These are phyloP conservation scores for Diarsia dahlii DNA, from an alignment of 2,888 invertebrate genomes.

Conservation along the genomic window DNA sequence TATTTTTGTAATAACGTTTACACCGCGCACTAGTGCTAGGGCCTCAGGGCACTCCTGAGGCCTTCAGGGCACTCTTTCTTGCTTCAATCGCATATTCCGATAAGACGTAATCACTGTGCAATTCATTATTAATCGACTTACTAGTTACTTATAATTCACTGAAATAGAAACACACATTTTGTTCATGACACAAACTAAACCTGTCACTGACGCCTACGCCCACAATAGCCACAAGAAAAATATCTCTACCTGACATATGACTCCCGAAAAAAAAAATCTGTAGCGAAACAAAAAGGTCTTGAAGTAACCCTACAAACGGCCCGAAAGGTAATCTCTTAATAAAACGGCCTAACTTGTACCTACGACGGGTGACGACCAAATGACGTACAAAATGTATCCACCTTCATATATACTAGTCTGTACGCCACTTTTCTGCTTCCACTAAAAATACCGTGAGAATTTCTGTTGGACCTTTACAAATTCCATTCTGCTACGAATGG, in stretches of 20 bases:
- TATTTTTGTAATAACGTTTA: too few species aligned
- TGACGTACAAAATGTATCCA: slow-evolving; percentile 44
- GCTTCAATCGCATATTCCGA: too few species aligned
- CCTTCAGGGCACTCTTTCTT: too few species aligned
- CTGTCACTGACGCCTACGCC: background rate
- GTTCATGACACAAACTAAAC: background rate
- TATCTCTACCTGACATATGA: background rate
- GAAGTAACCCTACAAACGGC: slow-evolving; percentile 20
- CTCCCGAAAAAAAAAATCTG: background rate
- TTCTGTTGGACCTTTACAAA: slow-evolving; percentile 57
- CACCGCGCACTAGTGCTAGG: too few species aligned
- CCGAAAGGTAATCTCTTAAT: slow-evolving; percentile 25
- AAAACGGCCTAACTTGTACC: slow-evolving; percentile 25
- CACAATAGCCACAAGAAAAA: background rate
- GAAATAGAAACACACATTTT: background rate
- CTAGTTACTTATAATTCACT: background rate
- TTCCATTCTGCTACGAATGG: background rate
- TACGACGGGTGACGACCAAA: slow-evolving; percentile 42
- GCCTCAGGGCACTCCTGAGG: too few species aligned
- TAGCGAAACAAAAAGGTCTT: slow-evolving; percentile 25
- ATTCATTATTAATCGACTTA: background rate
- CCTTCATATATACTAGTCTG: slow-evolving; percentile 45
- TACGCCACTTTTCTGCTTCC: slow-evolving; percentile 46
- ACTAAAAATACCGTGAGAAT: slow-evolving; percentile 70
- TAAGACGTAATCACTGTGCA: background rate